Conservation (phyloP, 2,113 vertebrate genomes). For the Raja brachyura region DNA sequence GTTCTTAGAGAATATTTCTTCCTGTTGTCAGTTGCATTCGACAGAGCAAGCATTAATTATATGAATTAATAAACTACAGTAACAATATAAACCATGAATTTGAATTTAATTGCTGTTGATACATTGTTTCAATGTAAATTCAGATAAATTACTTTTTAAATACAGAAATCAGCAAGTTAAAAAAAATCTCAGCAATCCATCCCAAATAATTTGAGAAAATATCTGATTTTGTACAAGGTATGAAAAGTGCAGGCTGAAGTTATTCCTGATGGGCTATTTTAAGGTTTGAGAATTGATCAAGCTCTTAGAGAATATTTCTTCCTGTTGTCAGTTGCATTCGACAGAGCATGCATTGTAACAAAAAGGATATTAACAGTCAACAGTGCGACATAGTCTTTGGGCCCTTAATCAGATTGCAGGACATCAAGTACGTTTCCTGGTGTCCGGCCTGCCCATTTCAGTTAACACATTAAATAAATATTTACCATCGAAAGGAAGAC, state of each 20-base stretch:
- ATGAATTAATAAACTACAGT: neutral
- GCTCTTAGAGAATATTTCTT: conserved; percentile 37
- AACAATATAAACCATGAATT: neutral
- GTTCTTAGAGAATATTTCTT: conserved; percentile 37
- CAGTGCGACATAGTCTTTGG: conserved; percentile 51
- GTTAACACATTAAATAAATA: conserved; percentile 58
- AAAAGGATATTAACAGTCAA: conserved; percentile 63
- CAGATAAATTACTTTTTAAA: neutral
- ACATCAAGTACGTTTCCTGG: conserved; percentile 44
- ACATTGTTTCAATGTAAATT: neutral
- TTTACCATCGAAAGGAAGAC: conserved; percentile 57
- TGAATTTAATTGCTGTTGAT: neutral
- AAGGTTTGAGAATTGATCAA: neutral
- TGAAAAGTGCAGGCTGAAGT: neutral
- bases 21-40: conserved; percentile 44
- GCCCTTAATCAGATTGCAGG: conserved; percentile 63
- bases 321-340: conserved; percentile 44
- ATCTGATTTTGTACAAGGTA: neutral
- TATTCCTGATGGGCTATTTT: neutral
- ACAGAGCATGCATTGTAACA: conserved; percentile 45
- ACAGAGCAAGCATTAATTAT: conserved; percentile 39
- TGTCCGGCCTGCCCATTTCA: conserved; percentile 53
- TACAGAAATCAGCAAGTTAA: neutral
- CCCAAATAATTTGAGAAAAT: neutral
- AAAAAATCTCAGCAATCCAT: neutral